phyloP scores from a whole-genome alignment of 2,888 invertebrate species.

The Xylota sylvarum region DNA sequence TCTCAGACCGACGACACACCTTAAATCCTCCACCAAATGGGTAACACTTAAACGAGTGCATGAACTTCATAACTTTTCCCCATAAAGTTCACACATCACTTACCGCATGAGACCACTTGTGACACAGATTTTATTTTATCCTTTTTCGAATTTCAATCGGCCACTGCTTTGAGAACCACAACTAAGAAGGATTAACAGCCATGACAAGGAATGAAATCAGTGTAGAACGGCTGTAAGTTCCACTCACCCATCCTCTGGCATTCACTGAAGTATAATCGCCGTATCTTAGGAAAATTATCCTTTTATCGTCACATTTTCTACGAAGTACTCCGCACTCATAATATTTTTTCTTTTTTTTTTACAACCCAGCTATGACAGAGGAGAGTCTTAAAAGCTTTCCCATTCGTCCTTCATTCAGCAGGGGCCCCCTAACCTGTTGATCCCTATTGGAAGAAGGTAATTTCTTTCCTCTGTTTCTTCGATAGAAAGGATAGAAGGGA shows the following conservation, averaged over 20 bases:
- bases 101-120: conserved; percentile 63
- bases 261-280: conserved; percentile 69
- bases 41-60: conserved; percentile 53
- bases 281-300: conserved; percentile 77
- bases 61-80: conserved; percentile 63
- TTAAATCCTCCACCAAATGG: conserved; percentile 47
- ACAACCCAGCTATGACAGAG: conserved; percentile 23
- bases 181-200: conserved; percentile 73
- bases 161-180: conserved; percentile 44
- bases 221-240: conserved; percentile 43
- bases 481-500: neutral
- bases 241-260: neutral
- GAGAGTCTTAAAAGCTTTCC: conserved; percentile 73
- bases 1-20: conserved; percentile 18
- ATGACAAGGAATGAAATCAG: conserved; percentile 66
- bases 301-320: conserved; percentile 73
- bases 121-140: conserved; percentile 63
- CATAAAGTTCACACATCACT: conserved; percentile 74
- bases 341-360: conserved; percentile 28
- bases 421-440: conserved; percentile 65
- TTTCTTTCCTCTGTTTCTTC: conserved; percentile 44
- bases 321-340: conserved; percentile 39
- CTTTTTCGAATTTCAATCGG: conserved; percentile 69
- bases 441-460: conserved; percentile 63
- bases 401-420: conserved; percentile 38